A percentile compares a stretch with the other conserved stretches of the same genome.
phyloP scores from a whole-genome alignment of 2,888 invertebrate genomes.

The Agriopis aurantiaria region DNA sequence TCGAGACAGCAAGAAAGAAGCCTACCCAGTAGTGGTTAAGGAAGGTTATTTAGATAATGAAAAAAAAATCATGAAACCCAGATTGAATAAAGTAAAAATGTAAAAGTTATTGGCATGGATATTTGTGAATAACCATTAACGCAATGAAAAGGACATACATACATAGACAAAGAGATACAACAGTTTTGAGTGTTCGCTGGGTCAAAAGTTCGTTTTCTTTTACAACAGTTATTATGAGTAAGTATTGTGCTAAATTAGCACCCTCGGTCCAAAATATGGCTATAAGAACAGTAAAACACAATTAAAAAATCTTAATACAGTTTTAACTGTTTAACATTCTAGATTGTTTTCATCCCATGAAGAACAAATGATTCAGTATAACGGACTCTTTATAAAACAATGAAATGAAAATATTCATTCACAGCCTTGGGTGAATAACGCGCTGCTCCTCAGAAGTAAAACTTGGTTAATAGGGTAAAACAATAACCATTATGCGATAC shows the following conservation, averaged over 20 bases:
- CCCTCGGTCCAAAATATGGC: slow-evolving; percentile 9
- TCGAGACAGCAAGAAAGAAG: not conserved
- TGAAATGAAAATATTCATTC: slow-evolving; percentile 32
- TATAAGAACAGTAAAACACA: slow-evolving; percentile 18
- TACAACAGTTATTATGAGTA: slow-evolving; percentile 26
- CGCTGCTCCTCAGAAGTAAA: slow-evolving; percentile 47
- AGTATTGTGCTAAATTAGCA: slow-evolving; percentile 23
- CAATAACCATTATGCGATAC: slow-evolving; percentile 48
- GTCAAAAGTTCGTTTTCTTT: slow-evolving; percentile 20
- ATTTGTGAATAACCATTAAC: not conserved
- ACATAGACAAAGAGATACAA: slow-evolving; percentile 4
- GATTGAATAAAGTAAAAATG: not conserved
- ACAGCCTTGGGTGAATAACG: slow-evolving; percentile 31
- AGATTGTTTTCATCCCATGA: slow-evolving; percentile 20
- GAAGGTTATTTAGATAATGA: no score
- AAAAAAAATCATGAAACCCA: no score
- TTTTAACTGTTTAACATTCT: slow-evolving; percentile 26
- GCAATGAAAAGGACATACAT: not conserved
- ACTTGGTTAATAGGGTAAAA: slow-evolving; percentile 58
- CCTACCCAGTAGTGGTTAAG: not conserved
- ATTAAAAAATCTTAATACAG: slow-evolving; percentile 26
- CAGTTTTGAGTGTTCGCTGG: slow-evolving; percentile 4
- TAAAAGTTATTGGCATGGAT: not conserved
- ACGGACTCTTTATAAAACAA: slow-evolving; percentile 32
- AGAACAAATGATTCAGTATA: slow-evolving; percentile 31